Base-by-base conservation (phyloP, 2,888 invertebrate species). In the Amaurobius ferox region DNA sequence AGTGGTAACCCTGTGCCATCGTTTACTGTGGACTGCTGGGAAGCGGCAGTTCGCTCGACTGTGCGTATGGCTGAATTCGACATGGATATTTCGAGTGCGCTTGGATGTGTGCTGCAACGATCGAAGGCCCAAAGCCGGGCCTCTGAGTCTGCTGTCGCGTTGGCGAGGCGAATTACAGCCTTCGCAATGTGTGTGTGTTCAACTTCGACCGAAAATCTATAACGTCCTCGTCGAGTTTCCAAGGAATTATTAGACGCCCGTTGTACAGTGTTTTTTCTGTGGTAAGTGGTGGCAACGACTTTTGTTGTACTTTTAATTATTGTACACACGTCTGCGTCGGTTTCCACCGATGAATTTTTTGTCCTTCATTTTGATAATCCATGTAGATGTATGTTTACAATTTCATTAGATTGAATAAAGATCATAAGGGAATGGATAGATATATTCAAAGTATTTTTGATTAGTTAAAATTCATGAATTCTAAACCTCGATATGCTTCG, bases 41-140 rank as follows among this genome's bases (percentile, higher is more conserved):
- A 35, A 35, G 35, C 35, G 35, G 35, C 35, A 35, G 35, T 35
- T 35, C 9, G 35, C 35, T 9, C 35, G 35, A 9, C 35, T 7
- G 35, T 35, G 5, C 9, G 35, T 9, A 5, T 35, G 35, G 35
- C 66, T 66, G 71, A 77, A 64, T 64, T 72, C 62, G 62, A 77
- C 64, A 73, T 74, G 74, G 81, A 81, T 81, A 76, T 70, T 76
- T 66, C 55, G 71, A 64, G 40, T 35, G 83, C 26, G 70, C 66
- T 61, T 76, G 76, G 74, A 83, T 83, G 83, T 77, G 81, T 83
- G 76, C 62, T 62, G 81, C 74, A 76, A 48, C 83, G 71, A 83
- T 77, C 83, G 83, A 83, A 77, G 70, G 77, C 68, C 32, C 76
- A 61, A 77, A 48, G 77, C 83, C 70, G 71, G 76, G 66, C 70